phyloP scores from a whole-genome alignment of 2,113 vertebrate genomes.

The Agelaius tricolor region DNA sequence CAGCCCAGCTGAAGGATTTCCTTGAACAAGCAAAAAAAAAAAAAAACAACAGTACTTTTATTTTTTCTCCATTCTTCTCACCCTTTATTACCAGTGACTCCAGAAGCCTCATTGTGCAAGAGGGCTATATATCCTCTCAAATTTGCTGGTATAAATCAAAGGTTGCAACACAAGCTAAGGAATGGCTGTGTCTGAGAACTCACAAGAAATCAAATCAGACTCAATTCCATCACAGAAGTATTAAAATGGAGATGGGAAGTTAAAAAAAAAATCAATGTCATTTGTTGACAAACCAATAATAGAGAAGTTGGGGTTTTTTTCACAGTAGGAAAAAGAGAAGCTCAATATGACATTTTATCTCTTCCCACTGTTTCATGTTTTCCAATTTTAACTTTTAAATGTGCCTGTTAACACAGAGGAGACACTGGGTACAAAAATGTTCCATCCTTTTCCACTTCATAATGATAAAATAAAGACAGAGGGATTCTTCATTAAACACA shows the following conservation, averaged over 20 bases:
- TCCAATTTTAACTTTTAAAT: neutral
- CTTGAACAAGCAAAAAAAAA: constrained; percentile 50
- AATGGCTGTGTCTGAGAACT: neutral
- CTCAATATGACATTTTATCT: neutral
- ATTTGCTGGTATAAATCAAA: constrained; percentile 24
- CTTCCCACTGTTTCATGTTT: neutral
- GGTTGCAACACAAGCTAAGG: constrained; percentile 11
- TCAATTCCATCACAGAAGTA: neutral
- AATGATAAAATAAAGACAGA: neutral
- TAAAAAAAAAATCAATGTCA: neutral
- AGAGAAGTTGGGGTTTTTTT: neutral
- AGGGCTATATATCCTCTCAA: constrained; percentile 4
- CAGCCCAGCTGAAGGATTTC: constrained; percentile 49
- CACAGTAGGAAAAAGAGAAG: neutral
- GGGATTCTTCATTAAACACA: neutral
- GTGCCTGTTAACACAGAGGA: neutral
- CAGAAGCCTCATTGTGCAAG: constrained; percentile 24
- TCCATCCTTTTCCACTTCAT: neutral
- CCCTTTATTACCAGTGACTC: constrained; percentile 6
- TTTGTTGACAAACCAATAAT: neutral
- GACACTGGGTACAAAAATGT: neutral
- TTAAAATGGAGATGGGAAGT: neutral
- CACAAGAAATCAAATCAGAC: neutral
- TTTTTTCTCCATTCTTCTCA: constrained; percentile 23
- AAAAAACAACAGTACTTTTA: neutral